Percentiles rank a stretch among this genome's conserved stretches.
Evolutionary conservation across 2,888 invertebrate genomes (phyloP).

Genomic region (Lasius platythorax): DNA sequence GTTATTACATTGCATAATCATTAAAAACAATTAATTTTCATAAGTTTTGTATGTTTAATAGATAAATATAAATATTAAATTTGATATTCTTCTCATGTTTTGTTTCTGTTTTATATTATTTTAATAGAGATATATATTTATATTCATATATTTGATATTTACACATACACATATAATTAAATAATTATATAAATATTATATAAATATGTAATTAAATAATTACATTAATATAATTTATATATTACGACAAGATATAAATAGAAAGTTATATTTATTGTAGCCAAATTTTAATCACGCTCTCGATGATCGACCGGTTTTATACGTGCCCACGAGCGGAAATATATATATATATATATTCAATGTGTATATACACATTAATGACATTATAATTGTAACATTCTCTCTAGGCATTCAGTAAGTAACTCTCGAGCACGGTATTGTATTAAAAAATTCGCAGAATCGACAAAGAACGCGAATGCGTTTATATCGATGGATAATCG

Average conservation of each 20-base stretch:
- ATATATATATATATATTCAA: neutral
- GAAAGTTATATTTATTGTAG: constrained; percentile 62
- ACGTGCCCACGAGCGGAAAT: neutral
- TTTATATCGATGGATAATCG: constrained; percentile 44
- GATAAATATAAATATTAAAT: constrained; percentile 26
- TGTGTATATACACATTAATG: neutral
- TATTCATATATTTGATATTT: constrained; percentile 19
- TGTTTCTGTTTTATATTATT: constrained; percentile 20
- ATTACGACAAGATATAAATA: constrained; percentile 58
- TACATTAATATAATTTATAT: constrained; percentile 40
- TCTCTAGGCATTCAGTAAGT: neutral
- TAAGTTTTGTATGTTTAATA: constrained; percentile 2
- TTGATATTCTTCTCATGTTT: constrained; percentile 34
- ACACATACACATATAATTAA: constrained; percentile 59
- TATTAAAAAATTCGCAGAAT: constrained; percentile 1
- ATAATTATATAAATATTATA: constrained; percentile 9
- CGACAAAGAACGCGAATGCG: neutral
- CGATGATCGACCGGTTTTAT: constrained; percentile 1
- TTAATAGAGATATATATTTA: constrained; percentile 22
- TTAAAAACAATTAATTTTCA: neutral
- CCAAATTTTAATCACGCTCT: constrained; percentile 63
- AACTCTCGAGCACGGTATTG: neutral
- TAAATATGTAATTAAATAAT: constrained; percentile 6
- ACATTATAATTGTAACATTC: constrained; percentile 6
- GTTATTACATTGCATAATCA: constrained; percentile 5